These are phyloP conservation scores for Oncorhynchus keta DNA, from an alignment of 2,113 vertebrate species.

Conservation along the genomic window DNA sequence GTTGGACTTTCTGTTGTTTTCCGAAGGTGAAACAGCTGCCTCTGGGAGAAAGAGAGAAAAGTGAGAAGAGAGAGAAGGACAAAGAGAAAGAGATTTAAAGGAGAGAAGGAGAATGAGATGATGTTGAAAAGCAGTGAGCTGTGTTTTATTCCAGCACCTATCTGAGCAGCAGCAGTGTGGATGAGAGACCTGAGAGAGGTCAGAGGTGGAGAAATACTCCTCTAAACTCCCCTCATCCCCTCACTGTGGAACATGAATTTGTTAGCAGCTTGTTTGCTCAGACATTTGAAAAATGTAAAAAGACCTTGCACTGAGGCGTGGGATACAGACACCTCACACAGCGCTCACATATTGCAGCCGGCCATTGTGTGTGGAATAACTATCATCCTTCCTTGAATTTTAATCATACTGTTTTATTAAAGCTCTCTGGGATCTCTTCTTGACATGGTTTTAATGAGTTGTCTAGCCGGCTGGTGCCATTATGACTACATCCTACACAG, in stretches of 20 bases:
- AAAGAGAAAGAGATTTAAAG: neutral
- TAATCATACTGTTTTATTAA: constrained; percentile 71
- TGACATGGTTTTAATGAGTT: constrained; percentile 62
- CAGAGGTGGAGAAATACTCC: constrained; percentile 31
- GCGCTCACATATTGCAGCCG: constrained; percentile 57
- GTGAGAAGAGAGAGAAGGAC: neutral
- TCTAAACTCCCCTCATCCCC: constrained; percentile 14
- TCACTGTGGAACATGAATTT: constrained; percentile 41
- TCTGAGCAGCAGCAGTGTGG: neutral
- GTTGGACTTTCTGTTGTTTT: constrained; percentile 74
- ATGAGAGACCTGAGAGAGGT: constrained; percentile 14
- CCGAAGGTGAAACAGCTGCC: constrained; percentile 36
- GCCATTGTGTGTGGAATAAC: constrained; percentile 61
- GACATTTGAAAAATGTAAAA: constrained; percentile 56
- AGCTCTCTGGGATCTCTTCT: constrained; percentile 61
- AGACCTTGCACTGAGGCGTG: constrained; percentile 57
- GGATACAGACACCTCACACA: constrained; percentile 54
- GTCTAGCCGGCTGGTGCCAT: constrained; percentile 35
- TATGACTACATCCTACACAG: constrained; percentile 32
- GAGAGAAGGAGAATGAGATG: neutral
- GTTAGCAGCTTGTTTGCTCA: constrained; percentile 59
- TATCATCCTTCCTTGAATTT: constrained; percentile 67
- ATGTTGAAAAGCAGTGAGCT: neutral
- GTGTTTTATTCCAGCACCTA: neutral
- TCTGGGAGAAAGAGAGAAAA: constrained; percentile 18